Percentiles rank a stretch among this genome's conserved stretches.
Conservation (phyloP, 2,888 invertebrate genomes). For the Plutella xylostella region DNA sequence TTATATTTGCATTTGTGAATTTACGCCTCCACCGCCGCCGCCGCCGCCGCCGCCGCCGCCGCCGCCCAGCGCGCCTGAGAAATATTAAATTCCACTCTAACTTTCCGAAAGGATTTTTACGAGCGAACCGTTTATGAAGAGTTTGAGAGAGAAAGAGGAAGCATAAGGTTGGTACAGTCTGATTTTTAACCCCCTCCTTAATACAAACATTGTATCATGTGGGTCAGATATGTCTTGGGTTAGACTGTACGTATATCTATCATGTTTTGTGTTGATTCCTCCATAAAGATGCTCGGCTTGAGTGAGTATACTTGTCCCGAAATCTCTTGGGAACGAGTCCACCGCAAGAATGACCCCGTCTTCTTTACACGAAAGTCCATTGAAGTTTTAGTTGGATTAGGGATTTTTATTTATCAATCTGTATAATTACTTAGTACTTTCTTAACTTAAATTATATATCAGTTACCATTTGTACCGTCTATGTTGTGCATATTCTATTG, state of each 20-base stretch:
- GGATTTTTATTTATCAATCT: too few species aligned
- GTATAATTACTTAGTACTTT: too few species aligned
- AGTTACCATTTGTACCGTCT: too few species aligned
- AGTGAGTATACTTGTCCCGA: too few species aligned
- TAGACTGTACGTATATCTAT: not conserved
- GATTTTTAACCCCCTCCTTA: not conserved
- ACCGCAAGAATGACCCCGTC: too few species aligned
- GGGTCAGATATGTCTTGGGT: not conserved
- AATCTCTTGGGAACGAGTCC: too few species aligned
- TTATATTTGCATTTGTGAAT: constrained; percentile 16
- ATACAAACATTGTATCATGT: not conserved
- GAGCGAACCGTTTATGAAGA: not conserved
- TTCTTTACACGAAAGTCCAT: too few species aligned
- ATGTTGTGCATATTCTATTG: too few species aligned
- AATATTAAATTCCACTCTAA: constrained; percentile 5
- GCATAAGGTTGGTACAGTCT: not conserved
- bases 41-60: not conserved
- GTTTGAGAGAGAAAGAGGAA: not conserved
- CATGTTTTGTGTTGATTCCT: not conserved
- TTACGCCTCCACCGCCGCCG: not conserved
- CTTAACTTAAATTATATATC: too few species aligned
- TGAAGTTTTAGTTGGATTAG: too few species aligned
- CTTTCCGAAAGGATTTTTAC: not conserved
- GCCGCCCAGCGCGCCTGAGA: not conserved
- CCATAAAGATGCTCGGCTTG: too few species aligned